These are phyloP conservation scores for Ataeniobius toweri DNA, from an alignment of 2,797 vertebrate genomes.

Conservation along the genomic window DNA sequence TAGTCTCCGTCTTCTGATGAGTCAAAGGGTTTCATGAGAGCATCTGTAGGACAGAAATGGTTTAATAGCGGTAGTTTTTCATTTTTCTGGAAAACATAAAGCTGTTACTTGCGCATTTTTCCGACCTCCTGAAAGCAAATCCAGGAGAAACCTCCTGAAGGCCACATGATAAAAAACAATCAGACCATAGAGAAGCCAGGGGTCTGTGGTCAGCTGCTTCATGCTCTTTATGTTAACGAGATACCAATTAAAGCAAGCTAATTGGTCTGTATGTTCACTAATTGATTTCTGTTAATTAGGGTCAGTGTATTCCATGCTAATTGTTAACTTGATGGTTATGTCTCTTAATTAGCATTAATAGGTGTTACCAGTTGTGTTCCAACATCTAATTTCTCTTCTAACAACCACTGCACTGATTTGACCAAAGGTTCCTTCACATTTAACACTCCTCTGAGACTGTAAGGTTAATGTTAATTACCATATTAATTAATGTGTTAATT, in stretches of 20 bases:
- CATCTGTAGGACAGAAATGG: neutral
- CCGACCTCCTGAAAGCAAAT: neutral
- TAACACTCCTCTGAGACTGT: conserved; percentile 84
- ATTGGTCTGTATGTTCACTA: conserved; percentile 88
- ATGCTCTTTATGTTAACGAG: conserved; percentile 73
- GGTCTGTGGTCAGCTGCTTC: conserved; percentile 52
- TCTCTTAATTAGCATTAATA: conserved; percentile 88
- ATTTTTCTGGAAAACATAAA: neutral
- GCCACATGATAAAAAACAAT: neutral
- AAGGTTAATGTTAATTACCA: conserved; percentile 85
- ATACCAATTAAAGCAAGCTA: conserved; percentile 81
- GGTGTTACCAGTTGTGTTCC: conserved; percentile 76
- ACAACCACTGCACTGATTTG: conserved; percentile 61
- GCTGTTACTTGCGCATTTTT: neutral
- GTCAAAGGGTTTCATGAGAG: neutral
- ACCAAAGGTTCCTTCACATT: conserved; percentile 80
- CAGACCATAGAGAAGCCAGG: conserved; percentile 20
- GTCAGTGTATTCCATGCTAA: conserved; percentile 38
- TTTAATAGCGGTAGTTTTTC: neutral
- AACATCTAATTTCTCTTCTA: conserved; percentile 57
- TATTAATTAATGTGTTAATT: conserved; percentile 81
- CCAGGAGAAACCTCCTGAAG: neutral
- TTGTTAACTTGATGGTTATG: conserved; percentile 69
- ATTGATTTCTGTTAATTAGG: conserved; percentile 89
- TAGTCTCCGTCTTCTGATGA: neutral